Percentiles rank a stretch among this genome's conserved stretches.
phyloP scores from a whole-genome alignment of 2,797 vertebrate species.

The Lerista edwardsae region DNA sequence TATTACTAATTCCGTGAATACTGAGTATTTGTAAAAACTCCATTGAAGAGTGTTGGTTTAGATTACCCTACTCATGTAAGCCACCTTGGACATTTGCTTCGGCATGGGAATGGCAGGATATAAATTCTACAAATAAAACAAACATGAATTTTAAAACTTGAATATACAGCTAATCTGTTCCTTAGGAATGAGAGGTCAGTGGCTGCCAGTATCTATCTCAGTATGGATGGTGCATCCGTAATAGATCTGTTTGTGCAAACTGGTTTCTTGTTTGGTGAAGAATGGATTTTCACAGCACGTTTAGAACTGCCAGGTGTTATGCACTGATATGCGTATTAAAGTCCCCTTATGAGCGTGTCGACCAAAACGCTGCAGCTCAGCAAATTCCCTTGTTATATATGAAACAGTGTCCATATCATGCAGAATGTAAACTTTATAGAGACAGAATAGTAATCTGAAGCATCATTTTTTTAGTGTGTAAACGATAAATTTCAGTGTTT shows the following conservation, averaged over 20 bases:
- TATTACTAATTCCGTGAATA: neutral
- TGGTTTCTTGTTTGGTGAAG: neutral
- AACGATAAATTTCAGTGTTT: neutral
- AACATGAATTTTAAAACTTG: too few species aligned
- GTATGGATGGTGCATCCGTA: neutral
- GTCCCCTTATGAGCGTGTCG: neutral
- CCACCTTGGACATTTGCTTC: too few species aligned
- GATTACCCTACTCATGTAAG: too few species aligned
- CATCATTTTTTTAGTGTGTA: too few species aligned
- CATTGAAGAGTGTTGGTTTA: too few species aligned
- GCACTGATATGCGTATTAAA: neutral
- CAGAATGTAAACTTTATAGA: neutral
- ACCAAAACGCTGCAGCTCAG: neutral
- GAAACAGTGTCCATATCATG: neutral
- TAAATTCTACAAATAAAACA: too few species aligned
- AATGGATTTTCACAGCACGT: neutral
- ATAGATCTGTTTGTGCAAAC: neutral
- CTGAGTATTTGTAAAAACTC: too few species aligned
- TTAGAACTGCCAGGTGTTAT: neutral
- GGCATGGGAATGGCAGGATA: too few species aligned
- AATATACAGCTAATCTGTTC: neutral
- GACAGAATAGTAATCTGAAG: neutral
- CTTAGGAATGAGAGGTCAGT: neutral
- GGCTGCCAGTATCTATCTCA: neutral
- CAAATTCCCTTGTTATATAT: neutral